phyloP scores from a whole-genome alignment of 2,888 invertebrate genomes.

The Eutolmus rufibarbis region DNA sequence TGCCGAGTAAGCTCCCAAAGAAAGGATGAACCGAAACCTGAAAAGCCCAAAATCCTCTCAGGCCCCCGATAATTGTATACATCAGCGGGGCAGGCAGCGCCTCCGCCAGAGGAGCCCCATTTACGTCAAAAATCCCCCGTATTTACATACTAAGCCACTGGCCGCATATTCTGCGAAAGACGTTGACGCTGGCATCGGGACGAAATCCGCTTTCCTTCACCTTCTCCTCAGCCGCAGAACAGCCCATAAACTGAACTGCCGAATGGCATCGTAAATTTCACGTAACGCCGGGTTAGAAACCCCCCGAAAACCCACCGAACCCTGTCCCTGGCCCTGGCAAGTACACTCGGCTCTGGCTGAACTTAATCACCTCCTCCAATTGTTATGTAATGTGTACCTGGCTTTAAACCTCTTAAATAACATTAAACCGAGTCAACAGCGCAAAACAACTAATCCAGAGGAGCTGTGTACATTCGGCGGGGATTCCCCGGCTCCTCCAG shows the following conservation, averaged over 20 bases:
- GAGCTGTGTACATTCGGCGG: background rate
- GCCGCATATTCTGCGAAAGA: constrained; percentile 3
- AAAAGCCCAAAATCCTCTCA: background rate
- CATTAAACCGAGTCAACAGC: constrained; percentile 34
- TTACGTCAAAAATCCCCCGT: constrained; percentile 5
- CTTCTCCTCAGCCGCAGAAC: background rate
- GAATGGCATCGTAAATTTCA: constrained; percentile 36
- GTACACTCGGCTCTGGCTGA: constrained; percentile 18
- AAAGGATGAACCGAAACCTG: background rate
- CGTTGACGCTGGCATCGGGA: background rate
- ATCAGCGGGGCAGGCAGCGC: background rate
- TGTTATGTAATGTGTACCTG: constrained; percentile 37
- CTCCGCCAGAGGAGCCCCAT: background rate
- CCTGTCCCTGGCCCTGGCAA: background rate
- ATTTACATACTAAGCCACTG: background rate
- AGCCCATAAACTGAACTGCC: constrained; percentile 30
- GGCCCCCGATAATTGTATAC: background rate
- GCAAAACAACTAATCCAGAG: constrained; percentile 36
- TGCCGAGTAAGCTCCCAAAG: background rate
- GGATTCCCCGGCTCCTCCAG: background rate
- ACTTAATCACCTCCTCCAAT: constrained; percentile 40
- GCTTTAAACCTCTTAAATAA: constrained; percentile 41
- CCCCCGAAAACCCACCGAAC: background rate
- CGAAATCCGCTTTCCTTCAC: constrained; percentile 23
- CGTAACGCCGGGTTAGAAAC: constrained; percentile 27